Evolutionary conservation across 1,140 invertebrate species (phyloP).

Genomic region (Streblospio benedicti): DNA sequence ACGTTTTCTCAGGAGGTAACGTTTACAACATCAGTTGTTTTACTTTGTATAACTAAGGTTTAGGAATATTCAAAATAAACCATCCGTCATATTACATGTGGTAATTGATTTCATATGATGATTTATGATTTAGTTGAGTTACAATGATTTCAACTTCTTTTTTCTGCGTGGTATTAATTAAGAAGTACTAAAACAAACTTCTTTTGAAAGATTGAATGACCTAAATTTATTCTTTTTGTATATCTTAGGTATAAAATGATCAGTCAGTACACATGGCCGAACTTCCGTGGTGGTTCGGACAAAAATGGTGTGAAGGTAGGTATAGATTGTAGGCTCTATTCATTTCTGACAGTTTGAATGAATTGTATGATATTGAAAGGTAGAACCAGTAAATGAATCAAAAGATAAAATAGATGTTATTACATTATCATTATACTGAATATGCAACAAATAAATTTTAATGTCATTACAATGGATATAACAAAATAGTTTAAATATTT

Average conservation of each 20-base stretch:
- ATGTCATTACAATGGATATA: too few species aligned
- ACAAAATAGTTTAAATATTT: too few species aligned
- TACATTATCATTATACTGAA: too few species aligned
- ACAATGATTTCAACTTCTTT: background rate
- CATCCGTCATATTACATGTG: background rate
- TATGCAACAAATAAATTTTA: too few species aligned
- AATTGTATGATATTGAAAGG: too few species aligned
- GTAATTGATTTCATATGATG: background rate
- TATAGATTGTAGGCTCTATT: too few species aligned
- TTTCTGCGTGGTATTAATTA: background rate
- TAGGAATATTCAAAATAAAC: background rate
- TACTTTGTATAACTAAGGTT: background rate
- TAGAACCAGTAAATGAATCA: too few species aligned
- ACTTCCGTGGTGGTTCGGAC: slow-evolving; percentile 66
- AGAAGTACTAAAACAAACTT: background rate
- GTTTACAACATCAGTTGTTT: background rate
- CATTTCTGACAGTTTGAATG: too few species aligned
- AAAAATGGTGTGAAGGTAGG: slow-evolving; percentile 76
- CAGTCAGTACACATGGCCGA: slow-evolving; percentile 87
- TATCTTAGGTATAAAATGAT: slow-evolving; percentile 87
- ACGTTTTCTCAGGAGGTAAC: slow-evolving; percentile 68
- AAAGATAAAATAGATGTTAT: too few species aligned
- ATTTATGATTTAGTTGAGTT: background rate
- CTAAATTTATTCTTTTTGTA: slow-evolving; percentile 21
- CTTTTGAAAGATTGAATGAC: background rate